phyloP scores from a whole-genome alignment of 2,797 vertebrate species.

The Eulemur albifrons region DNA sequence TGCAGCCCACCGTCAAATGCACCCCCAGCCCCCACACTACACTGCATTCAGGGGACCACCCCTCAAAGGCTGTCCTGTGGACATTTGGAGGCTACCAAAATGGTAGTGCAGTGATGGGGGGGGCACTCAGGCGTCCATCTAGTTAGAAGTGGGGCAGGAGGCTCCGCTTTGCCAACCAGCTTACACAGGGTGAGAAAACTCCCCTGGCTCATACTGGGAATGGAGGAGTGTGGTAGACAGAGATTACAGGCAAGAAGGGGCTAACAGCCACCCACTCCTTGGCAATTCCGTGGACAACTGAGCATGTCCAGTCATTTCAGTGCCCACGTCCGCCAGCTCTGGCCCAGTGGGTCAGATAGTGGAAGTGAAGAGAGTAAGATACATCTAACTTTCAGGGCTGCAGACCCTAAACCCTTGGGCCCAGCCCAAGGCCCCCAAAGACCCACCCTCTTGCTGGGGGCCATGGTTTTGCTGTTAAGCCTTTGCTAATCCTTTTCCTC shows the following conservation, averaged over 20 bases:
- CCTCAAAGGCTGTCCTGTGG: not conserved
- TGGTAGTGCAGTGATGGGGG: fast-evolving
- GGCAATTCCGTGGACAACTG: not conserved
- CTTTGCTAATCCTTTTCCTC: not conserved
- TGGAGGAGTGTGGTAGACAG: no score
- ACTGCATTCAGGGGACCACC: no score
- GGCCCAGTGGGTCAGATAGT: no score
- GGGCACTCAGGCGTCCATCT: not conserved
- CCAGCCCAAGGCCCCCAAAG: not conserved
- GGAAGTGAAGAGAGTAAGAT: not conserved
- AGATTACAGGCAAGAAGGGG: not conserved
- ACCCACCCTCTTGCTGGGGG: not conserved
- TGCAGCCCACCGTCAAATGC: not conserved
- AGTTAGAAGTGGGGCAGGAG: not conserved
- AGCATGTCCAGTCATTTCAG: not conserved
- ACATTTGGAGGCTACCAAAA: not conserved
- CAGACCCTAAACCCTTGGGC: not conserved
- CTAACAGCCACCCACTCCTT: not conserved
- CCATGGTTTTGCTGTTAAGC: not conserved
- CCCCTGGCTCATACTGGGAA: not conserved
- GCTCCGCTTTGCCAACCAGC: not conserved
- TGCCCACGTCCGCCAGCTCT: not conserved
- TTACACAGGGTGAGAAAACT: not conserved
- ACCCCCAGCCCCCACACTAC: not conserved
- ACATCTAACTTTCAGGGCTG: not conserved